These are phyloP conservation scores for Cataglyphis hispanica DNA, from an alignment of 1,140 invertebrate species.

Conservation along the genomic window DNA sequence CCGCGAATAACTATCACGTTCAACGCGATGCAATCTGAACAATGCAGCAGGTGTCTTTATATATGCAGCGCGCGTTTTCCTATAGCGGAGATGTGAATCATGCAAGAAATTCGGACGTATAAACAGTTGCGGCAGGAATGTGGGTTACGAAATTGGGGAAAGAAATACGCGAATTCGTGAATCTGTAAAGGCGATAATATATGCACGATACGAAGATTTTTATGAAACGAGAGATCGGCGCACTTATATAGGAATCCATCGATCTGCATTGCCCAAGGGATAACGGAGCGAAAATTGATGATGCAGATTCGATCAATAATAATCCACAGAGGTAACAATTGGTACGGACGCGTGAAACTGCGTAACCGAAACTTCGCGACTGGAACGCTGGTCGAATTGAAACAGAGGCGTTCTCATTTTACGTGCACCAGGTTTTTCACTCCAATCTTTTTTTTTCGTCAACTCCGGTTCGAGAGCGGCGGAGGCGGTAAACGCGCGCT, in stretches of 20 bases:
- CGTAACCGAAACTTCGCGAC: conserved; percentile 36
- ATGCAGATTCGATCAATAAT: no score
- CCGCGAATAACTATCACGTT: conserved; percentile 59
- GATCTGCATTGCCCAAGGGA: neutral
- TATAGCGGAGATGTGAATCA: conserved; percentile 50
- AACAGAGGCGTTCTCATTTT: conserved; percentile 60
- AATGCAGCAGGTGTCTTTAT: conserved; percentile 59
- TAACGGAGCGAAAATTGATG: neutral
- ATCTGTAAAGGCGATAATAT: conserved; percentile 18
- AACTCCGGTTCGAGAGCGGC: neutral
- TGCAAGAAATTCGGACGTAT: conserved; percentile 46
- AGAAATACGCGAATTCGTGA: neutral
- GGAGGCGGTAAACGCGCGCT: conserved; percentile 30
- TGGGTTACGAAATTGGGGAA: conserved; percentile 37
- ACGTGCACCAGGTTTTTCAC: conserved; percentile 65
- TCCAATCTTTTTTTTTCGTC: conserved; percentile 56
- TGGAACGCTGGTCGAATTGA: conserved; percentile 63
- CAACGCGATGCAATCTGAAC: conserved; percentile 56
- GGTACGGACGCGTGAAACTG: neutral
- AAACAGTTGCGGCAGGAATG: conserved; percentile 38
- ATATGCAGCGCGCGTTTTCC: conserved; percentile 52
- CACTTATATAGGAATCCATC: neutral
- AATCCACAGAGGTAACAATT: neutral
- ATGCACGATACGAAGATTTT: neutral
- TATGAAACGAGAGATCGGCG: conserved; percentile 1